These are phyloP conservation scores for Thaumetopoea pityocampa DNA, from an alignment of 1,140 invertebrate genomes.

Conservation along the genomic window DNA sequence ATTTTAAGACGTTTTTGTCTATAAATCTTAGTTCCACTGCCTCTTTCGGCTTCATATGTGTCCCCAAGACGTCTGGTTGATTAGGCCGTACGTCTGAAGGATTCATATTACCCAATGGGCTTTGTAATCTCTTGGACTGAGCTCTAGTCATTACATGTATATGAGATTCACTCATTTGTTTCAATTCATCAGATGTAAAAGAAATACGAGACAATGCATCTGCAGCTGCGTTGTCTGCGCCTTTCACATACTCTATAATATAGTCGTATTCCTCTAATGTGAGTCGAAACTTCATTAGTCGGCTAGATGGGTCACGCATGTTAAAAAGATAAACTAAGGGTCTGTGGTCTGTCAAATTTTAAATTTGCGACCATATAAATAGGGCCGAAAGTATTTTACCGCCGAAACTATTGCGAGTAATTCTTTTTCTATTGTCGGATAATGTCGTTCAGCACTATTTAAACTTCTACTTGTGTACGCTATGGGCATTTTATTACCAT, in stretches of 20 bases:
- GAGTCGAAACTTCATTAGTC: slow-evolving; percentile 26
- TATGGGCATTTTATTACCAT: neutral
- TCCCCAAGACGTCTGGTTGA: slow-evolving; percentile 13
- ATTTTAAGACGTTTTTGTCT: slow-evolving; percentile 9
- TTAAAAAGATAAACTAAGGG: neutral
- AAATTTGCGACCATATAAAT: neutral
- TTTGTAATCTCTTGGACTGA: slow-evolving; percentile 4
- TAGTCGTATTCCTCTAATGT: slow-evolving; percentile 14
- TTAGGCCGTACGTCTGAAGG: slow-evolving; percentile 5
- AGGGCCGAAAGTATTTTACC: neutral
- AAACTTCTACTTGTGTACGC: neutral
- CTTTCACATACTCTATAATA: slow-evolving; percentile 41
- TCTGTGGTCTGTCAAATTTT: neutral
- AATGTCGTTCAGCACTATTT: neutral
- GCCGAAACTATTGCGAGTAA: neutral
- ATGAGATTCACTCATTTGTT: slow-evolving; percentile 19
- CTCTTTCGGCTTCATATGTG: slow-evolving; percentile 19
- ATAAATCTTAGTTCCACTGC: slow-evolving; percentile 19
- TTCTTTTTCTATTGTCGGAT: neutral
- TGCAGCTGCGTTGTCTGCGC: slow-evolving; percentile 24
- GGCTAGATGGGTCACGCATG: slow-evolving; percentile 14
- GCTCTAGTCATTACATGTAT: slow-evolving; percentile 22
- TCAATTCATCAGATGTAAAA: slow-evolving; percentile 3
- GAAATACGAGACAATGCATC: slow-evolving; percentile 21
- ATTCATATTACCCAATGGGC: slow-evolving; percentile 7